Evolutionary conservation across 2,888 invertebrate species (phyloP).

Genomic region (Leucania comma): DNA sequence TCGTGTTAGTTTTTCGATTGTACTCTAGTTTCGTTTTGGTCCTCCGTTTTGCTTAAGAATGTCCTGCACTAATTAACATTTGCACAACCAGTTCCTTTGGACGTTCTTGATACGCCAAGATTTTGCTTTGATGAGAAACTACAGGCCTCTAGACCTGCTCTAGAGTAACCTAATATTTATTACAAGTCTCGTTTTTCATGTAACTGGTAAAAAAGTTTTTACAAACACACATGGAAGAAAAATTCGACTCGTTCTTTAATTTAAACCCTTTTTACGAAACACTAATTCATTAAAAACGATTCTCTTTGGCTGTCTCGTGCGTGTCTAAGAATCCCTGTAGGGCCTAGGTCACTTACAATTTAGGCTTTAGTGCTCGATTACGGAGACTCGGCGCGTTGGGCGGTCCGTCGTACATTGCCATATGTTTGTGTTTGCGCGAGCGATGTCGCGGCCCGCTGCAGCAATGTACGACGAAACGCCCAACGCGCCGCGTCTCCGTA

Average conservation of each 20-base stretch:
- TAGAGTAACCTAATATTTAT: slow-evolving; percentile 2
- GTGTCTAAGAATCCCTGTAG: not conserved
- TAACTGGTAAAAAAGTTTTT: not conserved
- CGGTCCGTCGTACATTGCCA: too few species aligned
- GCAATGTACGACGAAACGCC: too few species aligned
- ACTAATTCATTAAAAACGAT: not conserved
- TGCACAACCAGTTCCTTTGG: slow-evolving; percentile 44
- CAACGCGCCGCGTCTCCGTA: too few species aligned
- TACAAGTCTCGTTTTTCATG: not conserved
- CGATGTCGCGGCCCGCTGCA: too few species aligned
- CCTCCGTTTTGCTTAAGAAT: slow-evolving; percentile 33
- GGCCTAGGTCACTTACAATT: not conserved
- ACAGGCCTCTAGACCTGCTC: not conserved
- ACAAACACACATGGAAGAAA: not conserved
- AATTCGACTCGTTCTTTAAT: not conserved
- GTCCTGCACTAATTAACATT: slow-evolving; percentile 48
- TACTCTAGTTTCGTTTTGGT: slow-evolving; percentile 12
- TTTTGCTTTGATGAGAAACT: slow-evolving; percentile 14
- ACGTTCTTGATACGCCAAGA: slow-evolving; percentile 21
- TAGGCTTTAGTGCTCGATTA: not conserved
- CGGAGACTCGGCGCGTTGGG: too few species aligned
- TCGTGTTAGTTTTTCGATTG: too few species aligned
- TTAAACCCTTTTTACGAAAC: not conserved
- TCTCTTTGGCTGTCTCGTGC: not conserved
- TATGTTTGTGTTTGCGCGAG: too few species aligned